A percentile compares a stretch with the other conserved stretches of the same genome.
phyloP scores from a whole-genome alignment of 2,888 invertebrate genomes.

The Diplolepis rosae region DNA sequence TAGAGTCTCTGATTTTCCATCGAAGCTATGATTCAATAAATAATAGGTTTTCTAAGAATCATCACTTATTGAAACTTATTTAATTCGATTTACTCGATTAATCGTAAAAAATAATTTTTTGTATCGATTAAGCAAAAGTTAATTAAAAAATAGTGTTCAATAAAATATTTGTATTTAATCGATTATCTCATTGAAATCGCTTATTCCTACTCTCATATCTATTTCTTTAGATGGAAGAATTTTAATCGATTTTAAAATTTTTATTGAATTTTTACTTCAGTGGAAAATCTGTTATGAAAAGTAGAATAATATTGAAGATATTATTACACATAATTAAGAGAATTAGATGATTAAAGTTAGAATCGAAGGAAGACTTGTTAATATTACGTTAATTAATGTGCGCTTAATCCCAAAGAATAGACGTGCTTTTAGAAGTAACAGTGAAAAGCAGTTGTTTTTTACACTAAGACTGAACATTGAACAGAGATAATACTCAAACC shows the following conservation, averaged over 20 bases:
- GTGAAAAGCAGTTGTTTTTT: conserved; percentile 19
- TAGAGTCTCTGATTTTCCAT: background rate
- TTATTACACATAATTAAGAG: background rate
- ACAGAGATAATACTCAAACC: background rate
- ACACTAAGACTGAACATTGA: conserved; percentile 16
- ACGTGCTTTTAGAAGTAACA: conserved; percentile 14
- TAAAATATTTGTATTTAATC: background rate
- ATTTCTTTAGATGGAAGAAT: too few relatives aligned
- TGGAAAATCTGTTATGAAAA: background rate
- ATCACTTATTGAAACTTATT: too few relatives aligned
- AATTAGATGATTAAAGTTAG: conserved; percentile 1
- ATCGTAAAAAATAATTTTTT: too few relatives aligned
- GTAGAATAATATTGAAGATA: background rate
- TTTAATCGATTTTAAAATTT: too few relatives aligned
- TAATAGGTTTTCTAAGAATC: too few relatives aligned
- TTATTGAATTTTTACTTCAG: background rate
- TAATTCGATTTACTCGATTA: too few relatives aligned
- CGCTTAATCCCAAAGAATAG: background rate
- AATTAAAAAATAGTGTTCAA: too few relatives aligned
- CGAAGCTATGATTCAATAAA: background rate
- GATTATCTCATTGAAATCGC: too few relatives aligned
- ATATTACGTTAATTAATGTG: conserved; percentile 16
- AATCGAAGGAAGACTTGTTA: conserved; percentile 13
- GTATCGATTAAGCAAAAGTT: too few relatives aligned
- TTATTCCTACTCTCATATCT: too few relatives aligned